Conservation (phyloP, 2,797 vertebrate genomes). For the Hypotaenidia philippensis region DNA sequence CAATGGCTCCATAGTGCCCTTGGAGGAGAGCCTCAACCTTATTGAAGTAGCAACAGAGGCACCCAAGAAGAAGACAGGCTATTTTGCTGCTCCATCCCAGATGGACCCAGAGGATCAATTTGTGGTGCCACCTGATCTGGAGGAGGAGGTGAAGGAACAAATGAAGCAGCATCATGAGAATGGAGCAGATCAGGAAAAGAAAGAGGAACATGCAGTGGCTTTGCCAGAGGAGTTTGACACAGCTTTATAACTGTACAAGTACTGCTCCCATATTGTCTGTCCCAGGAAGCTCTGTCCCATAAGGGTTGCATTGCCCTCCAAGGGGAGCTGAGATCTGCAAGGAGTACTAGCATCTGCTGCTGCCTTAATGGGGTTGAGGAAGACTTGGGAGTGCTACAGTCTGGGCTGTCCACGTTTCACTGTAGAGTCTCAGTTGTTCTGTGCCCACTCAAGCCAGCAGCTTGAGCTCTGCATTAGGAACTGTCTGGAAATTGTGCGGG, state of each 20-base stretch:
- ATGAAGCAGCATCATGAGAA: constrained; percentile 84
- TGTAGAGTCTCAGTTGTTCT: constrained; percentile 8
- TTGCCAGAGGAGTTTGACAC: constrained; percentile 94
- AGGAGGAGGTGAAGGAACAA: constrained; percentile 95
- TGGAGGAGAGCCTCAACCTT: constrained; percentile 94
- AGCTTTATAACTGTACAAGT: constrained; percentile 84
- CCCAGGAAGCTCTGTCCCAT: background rate
- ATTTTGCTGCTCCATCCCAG: constrained; percentile 95
- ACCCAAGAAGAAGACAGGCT: constrained; percentile 96
- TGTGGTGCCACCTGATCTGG: constrained; percentile 92
- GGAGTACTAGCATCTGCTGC: constrained; percentile 48
- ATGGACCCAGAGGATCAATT: constrained; percentile 96
- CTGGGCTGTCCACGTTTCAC: constrained; percentile 31
- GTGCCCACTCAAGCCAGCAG: background rate
- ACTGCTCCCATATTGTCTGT: background rate
- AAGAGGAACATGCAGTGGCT: constrained; percentile 66
- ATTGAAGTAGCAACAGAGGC: constrained; percentile 96
- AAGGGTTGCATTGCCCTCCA: constrained; percentile 1
- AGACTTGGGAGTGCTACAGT: constrained; percentile 32
- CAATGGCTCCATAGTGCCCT: constrained; percentile 95
- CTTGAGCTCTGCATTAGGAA: constrained; percentile 53
- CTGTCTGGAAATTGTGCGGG: background rate
- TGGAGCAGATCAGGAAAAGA: constrained; percentile 44
- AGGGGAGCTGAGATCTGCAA: constrained; percentile 20
- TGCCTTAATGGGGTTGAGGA: constrained; percentile 12